Evolutionary conservation across 2,797 vertebrate genomes (phyloP), one percentile per base, ranked within the genome.

Genomic region (Helostoma temminkii): DNA sequence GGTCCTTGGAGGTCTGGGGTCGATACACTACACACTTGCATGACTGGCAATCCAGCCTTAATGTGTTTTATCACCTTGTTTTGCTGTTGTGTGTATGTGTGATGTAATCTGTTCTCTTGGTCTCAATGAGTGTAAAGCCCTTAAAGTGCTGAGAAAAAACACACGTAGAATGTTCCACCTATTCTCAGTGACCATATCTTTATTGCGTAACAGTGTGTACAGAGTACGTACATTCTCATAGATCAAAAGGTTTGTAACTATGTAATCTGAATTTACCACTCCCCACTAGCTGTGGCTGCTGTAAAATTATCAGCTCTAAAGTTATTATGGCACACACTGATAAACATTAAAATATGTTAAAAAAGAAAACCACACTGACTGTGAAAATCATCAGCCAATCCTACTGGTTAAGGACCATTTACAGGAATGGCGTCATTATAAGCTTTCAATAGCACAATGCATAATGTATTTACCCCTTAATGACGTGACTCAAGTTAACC

Each of bases 391-490:
- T 89, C 85, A 92, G 95, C 95, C 91, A 93, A 88, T 93, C 95
- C 94, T 88, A 86, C 58, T 93, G 95, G 95, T 91, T 81, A 37
- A 26, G 22, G 26, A 93, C 96, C 96, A 80, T 96, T 98, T 94
- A 88, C 89, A 94, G 96, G 95, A 94, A 91, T 85, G 93, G 94
- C 96, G 45, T 99, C 97, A 99, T 97, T 87, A 82, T 77, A 85
- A 90, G 93, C 91, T 89, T 89, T 85, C 86, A 86, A n/a, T n/a
- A n/a, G n/a, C n/a, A n/a, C n/a, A n/a, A n/a, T n/a, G n/a, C 89
- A 93, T 49, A 89, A 34, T 14, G 34, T 9, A 47, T 37, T 26
- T 53, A 9, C 49, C 37, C 15, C 45, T 48, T 12, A 54, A 52
- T 7, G 64, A 15, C 11, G 22, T 49, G 47, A 62, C 19, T 67